Evolutionary conservation across 2,888 invertebrate species (phyloP), one percentile per base, ranked within the genome.

Genomic region (Cepaea hortensis): DNA sequence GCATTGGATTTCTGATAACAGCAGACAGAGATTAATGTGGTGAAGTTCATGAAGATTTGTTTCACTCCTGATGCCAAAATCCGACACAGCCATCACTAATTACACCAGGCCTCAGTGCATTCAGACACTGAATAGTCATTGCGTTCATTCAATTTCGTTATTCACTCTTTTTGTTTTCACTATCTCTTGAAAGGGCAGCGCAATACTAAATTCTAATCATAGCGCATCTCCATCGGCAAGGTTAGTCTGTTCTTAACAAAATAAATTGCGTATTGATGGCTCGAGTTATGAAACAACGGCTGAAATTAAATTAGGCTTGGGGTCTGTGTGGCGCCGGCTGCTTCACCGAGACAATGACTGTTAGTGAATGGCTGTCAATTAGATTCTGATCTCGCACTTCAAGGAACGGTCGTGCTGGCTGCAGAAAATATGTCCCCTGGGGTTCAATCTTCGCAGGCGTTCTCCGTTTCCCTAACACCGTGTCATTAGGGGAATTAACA

Each of bases 351-450:
- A 83, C 61, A 72, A 72, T 72, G 73, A 50, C 72, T 72, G 83
- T 61, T 73, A 79, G 61, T 83, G 83, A 83, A 83, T 83, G 83
- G 73, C 62, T 83, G 73, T 72, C 83, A 83, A 83, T 83, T 73
- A 73, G 73, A 75, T 72, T 72, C 48, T 73, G 83, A 83, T 62
- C 83, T 73, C 73, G 73, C 73, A 72, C 83, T 83, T 83, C 73
- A 73, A 83, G 73, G 13, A 72, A 62, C 72, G 50, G 61, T 83
- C 73, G 75, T 46, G 50, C 35, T 23, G 83, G 75, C 73, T 62
- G 35, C 73, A 73, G 73, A 73, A 85, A 85, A 85, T 85, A 85
- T 85, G 85, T 70, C 85, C 85, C 85, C 80, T 48, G 85, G 85
- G 85, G 85, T 68, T 76, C 65, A 68, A 55, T 70, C 77, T 70